Evolutionary conservation across 1,140 invertebrate genomes (phyloP), one percentile per base, ranked within the genome.

Genomic region (Pararge aegeria): DNA sequence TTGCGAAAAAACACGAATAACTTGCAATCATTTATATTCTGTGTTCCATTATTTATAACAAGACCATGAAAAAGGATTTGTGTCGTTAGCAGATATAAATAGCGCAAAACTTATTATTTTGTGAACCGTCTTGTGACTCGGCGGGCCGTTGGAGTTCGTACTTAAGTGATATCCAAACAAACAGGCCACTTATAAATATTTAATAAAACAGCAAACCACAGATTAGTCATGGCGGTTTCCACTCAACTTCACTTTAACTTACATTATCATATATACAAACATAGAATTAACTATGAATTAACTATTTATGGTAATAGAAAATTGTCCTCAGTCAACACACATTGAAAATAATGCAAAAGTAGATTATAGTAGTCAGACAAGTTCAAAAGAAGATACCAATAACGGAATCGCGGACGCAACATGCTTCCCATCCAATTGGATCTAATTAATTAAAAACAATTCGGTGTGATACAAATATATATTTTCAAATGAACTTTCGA

Each of bases 381-480:
- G 81, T 86, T 86, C 66, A 74, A 82, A 80, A 78, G 70, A 78
- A 78, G 67, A 73, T 68, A 75, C 69, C 61, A 77, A 70, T 87
- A 86, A 87, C 83, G 81, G 84, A 83, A 80, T 78, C 34, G 61
- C 54, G 64, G 61, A 64, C 66, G 60, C 63, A 73, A 73, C 78
- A 66, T 73, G 80, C 70, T 80, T 79, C 75, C 75, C 55, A 62
- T 67, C 69, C 59, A 66, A 73, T 66, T 70, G 62, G 54, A 55
- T 56, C 62, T 20, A 67, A 71, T 64, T 68, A 70, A 71, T 66
- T 49, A 63, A 62, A 67, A 55, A 54, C 24, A 27, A 65, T 60
- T 37, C 13, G 19, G 30, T 21, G 38, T 46, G 44, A 59, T n/a
- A n/a, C n/a, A 40, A 20, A 55, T 21, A 2, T 24, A 40, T 24